phyloP scores from a whole-genome alignment of 2,888 invertebrate species.

The Eueremaeus valkanovi region DNA sequence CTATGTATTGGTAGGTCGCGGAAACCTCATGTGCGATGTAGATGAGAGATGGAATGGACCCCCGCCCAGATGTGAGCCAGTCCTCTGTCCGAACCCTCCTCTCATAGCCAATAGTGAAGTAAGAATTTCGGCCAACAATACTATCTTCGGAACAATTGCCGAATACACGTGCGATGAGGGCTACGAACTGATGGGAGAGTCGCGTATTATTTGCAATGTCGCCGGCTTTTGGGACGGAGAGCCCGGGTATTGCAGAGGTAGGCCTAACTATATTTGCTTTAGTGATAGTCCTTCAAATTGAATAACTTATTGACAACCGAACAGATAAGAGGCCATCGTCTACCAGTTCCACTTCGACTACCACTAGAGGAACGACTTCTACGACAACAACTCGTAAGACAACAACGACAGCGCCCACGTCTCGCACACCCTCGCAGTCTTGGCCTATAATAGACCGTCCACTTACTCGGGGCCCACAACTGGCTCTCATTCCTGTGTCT shows the following conservation, averaged over 20 bases:
- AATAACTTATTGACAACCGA: not conserved
- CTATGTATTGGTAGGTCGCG: constrained; percentile 75
- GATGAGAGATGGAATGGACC: constrained; percentile 86
- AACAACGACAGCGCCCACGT: constrained; percentile 4
- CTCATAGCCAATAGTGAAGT: constrained; percentile 58
- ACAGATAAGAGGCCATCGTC: constrained; percentile 33
- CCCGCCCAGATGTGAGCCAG: constrained; percentile 76
- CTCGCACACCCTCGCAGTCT: not conserved
- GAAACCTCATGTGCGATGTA: constrained; percentile 79
- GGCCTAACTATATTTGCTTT: not conserved
- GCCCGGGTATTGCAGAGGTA: constrained; percentile 69
- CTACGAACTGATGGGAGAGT: constrained; percentile 65
- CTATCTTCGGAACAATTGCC: constrained; percentile 65
- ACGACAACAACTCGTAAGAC: constrained; percentile 33
- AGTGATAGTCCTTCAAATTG: not conserved
- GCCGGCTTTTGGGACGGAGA: constrained; percentile 74
- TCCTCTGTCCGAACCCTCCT: constrained; percentile 67
- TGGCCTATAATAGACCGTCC: constrained; percentile 10
- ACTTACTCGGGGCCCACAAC: not conserved
- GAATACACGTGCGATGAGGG: constrained; percentile 69
- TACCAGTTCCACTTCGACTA: not conserved
- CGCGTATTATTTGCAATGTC: constrained; percentile 65
- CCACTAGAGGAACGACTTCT: constrained; percentile 7
- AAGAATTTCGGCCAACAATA: constrained; percentile 47
- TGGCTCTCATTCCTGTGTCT: not conserved